phyloP scores from a whole-genome alignment of 30 jellyfish, hydroid and myxozoan genomes.

The Pseudorhiza aurosa region DNA sequence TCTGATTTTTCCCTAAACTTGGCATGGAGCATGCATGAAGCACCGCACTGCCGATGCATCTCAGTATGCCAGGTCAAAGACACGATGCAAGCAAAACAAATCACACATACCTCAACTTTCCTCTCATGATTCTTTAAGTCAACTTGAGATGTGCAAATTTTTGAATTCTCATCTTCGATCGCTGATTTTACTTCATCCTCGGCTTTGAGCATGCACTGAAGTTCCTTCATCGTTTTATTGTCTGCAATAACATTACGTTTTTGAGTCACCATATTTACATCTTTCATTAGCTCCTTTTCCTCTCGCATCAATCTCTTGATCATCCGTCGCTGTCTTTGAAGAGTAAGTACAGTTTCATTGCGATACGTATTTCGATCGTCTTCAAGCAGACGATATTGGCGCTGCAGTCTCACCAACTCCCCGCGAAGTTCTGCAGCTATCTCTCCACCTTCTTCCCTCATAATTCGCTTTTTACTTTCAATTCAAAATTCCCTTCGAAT shows the following conservation, averaged over 20 bases:
- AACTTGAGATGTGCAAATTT: neutral
- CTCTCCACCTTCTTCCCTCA: conserved; percentile 30
- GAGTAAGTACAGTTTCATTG: conserved; percentile 63
- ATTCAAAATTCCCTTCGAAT: neutral
- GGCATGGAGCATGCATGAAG: no score
- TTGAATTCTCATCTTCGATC: conserved; percentile 17
- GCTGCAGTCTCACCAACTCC: conserved; percentile 70
- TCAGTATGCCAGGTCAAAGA: neutral
- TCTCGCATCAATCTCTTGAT: conserved; percentile 52
- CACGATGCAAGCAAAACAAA: neutral
- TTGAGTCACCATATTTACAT: conserved; percentile 61
- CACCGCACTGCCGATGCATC: no score
- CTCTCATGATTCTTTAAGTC: conserved; percentile 7
- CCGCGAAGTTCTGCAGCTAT: conserved; percentile 61
- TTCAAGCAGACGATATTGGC: conserved; percentile 81
- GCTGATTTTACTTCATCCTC: conserved; percentile 61
- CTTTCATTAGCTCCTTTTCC: conserved; percentile 76
- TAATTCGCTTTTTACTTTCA: conserved; percentile 7
- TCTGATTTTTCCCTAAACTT: no score
- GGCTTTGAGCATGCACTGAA: conserved; percentile 44
- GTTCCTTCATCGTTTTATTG: conserved; percentile 14
- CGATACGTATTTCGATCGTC: conserved; percentile 86
- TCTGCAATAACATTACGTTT: conserved; percentile 44
- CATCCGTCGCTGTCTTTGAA: conserved; percentile 70
- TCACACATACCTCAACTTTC: conserved; percentile 25